Conservation (phyloP, 2,888 invertebrate genomes). For the Dryobota labecula region DNA sequence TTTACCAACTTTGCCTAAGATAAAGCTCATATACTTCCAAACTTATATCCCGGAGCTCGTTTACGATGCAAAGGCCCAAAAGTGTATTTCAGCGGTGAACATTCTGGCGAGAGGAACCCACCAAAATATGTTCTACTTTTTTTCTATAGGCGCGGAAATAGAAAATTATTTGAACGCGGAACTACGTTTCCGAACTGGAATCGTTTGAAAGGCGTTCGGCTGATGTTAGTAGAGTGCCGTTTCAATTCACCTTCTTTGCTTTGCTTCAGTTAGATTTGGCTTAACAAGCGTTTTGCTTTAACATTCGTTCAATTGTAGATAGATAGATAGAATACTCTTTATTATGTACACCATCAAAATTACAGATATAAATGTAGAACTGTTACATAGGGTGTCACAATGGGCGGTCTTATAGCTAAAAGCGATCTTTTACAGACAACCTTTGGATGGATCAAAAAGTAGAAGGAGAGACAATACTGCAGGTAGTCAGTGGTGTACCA, state of each 20-base stretch:
- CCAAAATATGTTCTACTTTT: constrained; percentile 62
- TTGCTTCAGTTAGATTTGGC: constrained; percentile 36
- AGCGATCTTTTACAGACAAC: too few relatives aligned
- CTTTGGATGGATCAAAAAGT: too few relatives aligned
- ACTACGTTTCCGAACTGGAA: constrained; percentile 61
- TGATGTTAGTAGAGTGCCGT: constrained; percentile 46
- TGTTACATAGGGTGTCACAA: too few relatives aligned
- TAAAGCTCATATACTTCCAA: constrained; percentile 35
- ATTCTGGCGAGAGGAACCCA: constrained; percentile 36
- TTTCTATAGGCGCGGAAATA: constrained; percentile 62
- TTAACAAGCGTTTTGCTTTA: not conserved
- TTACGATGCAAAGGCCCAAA: constrained; percentile 51
- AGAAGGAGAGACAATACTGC: too few relatives aligned
- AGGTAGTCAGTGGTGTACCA: too few relatives aligned
- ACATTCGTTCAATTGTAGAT: constrained; percentile 11
- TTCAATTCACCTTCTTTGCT: constrained; percentile 38
- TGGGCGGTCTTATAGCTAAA: too few relatives aligned
- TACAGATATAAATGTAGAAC: too few relatives aligned
- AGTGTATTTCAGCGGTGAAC: constrained; percentile 47
- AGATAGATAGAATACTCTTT: too few relatives aligned
- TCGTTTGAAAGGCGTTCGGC: constrained; percentile 67
- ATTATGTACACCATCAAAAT: too few relatives aligned
- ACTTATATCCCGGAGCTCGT: constrained; percentile 40
- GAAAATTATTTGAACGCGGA: constrained; percentile 67
- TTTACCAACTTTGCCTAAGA: constrained; percentile 40